Evolutionary conservation across 2,113 vertebrate species (phyloP).

Genomic region (Butorides virescens): DNA sequence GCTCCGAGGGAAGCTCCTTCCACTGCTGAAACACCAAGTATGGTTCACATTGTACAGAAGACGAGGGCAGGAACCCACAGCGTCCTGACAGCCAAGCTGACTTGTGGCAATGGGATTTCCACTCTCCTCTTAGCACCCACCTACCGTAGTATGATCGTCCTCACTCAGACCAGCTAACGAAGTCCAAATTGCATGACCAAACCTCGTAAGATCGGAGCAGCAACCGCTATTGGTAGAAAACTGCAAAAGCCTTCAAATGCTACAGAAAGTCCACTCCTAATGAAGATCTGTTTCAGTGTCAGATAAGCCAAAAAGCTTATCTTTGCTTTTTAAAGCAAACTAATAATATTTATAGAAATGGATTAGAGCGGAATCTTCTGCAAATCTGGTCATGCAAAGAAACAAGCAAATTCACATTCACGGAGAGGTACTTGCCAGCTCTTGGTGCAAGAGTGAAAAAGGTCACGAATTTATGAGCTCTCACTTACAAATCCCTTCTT

Average conservation of each 20-base stretch:
- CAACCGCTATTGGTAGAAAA: neutral
- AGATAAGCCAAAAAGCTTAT: neutral
- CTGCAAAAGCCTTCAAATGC: neutral
- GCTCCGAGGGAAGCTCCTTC: neutral
- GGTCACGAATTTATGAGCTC: neutral
- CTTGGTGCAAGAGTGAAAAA: neutral
- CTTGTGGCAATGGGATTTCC: neutral
- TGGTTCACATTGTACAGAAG: neutral
- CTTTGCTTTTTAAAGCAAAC: neutral
- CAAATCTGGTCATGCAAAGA: neutral
- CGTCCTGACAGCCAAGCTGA: neutral
- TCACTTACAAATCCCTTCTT: neutral
- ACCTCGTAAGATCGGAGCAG: accelerated
- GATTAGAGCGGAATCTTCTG: neutral
- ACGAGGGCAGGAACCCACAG: accelerated
- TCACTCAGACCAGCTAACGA: neutral
- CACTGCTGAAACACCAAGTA: accelerated
- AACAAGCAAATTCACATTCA: neutral
- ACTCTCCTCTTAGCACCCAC: neutral
- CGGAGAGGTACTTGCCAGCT: neutral
- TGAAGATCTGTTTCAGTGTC: neutral
- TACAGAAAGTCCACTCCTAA: neutral
- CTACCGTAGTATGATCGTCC: neutral
- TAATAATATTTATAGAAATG: neutral
- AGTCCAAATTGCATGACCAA: neutral